phyloP scores from a whole-genome alignment of 1,140 invertebrate genomes.

The Zaprionus africanus region DNA sequence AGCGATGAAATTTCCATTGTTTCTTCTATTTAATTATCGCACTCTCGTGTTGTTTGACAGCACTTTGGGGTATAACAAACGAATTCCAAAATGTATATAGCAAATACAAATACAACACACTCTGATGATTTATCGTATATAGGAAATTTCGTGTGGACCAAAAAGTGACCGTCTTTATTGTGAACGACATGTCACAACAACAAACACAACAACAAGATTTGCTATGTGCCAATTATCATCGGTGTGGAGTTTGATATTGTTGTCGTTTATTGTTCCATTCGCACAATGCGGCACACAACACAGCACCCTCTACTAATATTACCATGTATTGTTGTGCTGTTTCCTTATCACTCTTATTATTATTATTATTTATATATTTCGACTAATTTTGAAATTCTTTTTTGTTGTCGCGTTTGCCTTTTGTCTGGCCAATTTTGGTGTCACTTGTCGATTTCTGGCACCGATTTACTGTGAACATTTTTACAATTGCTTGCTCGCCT shows the following conservation, averaged over 20 bases:
- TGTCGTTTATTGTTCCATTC: constrained; percentile 39
- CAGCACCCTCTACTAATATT: constrained; percentile 5
- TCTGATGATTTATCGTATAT: not conserved
- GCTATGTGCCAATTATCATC: constrained; percentile 29
- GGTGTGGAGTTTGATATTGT: constrained; percentile 12
- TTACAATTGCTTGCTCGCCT: not conserved
- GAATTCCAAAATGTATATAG: constrained; percentile 33
- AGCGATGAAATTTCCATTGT: constrained; percentile 31
- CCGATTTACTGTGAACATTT: constrained; percentile 25
- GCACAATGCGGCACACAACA: constrained; percentile 23
- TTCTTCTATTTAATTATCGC: constrained; percentile 2
- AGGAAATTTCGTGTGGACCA: constrained; percentile 12
- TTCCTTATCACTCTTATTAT: constrained; percentile 38
- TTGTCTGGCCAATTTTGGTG: constrained; percentile 44
- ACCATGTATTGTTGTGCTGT: constrained; percentile 16
- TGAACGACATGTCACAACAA: constrained; percentile 5
- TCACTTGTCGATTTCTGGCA: constrained; percentile 38
- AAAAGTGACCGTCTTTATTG: constrained; percentile 6
- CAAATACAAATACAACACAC: constrained; percentile 4
- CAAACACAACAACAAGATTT: constrained; percentile 4
- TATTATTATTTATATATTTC: constrained; percentile 31
- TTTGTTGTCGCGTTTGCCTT: constrained; percentile 28
- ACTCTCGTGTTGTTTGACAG: constrained; percentile 6
- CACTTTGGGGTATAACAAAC: too few relatives aligned
- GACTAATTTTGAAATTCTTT: constrained; percentile 61